phyloP scores from a whole-genome alignment of 2,888 invertebrate species.

The Hyles lineata region DNA sequence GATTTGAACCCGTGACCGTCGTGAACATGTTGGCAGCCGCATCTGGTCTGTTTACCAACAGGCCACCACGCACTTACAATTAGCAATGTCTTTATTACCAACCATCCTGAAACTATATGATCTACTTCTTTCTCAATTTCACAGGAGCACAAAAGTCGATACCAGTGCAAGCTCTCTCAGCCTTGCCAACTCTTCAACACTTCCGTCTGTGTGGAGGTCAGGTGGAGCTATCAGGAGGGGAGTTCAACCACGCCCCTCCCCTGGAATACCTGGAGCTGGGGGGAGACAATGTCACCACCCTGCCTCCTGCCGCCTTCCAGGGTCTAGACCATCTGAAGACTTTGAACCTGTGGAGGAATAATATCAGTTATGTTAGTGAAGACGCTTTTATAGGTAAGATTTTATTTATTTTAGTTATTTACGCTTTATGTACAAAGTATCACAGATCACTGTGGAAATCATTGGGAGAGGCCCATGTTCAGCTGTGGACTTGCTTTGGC shows the following conservation, averaged over 20 bases:
- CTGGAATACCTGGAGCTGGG: slow-evolving; percentile 38
- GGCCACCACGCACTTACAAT: no score
- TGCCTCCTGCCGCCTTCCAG: slow-evolving; percentile 42
- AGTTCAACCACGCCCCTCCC: slow-evolving; percentile 13
- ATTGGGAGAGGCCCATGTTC: no score
- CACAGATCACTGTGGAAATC: no score
- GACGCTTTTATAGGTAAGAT: slow-evolving; percentile 41
- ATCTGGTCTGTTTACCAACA: no score
- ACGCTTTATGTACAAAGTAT: no score
- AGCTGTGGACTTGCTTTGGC: no score
- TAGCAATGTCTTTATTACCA: no score
- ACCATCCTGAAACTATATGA: no score
- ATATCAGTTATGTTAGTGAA: slow-evolving; percentile 36
- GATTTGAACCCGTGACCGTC: no score
- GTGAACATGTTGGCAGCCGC: no score
- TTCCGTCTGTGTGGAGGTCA: slow-evolving; percentile 23
- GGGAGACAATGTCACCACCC: slow-evolving; percentile 7
- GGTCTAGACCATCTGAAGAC: slow-evolving; percentile 38
- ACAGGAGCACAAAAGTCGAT: slow-evolving; percentile 23
- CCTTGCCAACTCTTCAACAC: slow-evolving; percentile 21
- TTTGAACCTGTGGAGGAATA: slow-evolving; percentile 46
- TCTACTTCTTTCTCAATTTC: no score
- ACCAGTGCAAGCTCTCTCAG: slow-evolving; percentile 4
- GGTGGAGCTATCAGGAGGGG: neutral
- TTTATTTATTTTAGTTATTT: no score